Percentiles rank a stretch among this genome's conserved stretches.
phyloP scores from a whole-genome alignment of 2,888 invertebrate genomes.

The Uloborus plumipes region DNA sequence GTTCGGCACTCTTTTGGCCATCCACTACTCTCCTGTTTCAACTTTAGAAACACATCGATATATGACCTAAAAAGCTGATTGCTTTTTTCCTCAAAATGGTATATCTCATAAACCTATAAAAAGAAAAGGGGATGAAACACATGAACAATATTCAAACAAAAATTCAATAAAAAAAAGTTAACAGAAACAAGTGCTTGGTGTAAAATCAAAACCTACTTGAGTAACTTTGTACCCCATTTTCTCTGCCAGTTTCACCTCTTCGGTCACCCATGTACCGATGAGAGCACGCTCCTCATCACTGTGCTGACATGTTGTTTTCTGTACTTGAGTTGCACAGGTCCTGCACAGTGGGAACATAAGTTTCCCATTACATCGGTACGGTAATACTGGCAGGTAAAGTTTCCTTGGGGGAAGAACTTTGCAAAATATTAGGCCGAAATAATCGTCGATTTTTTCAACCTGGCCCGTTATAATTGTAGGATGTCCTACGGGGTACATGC shows the following conservation, averaged over 20 bases:
- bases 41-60: too few species aligned
- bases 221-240: conserved; percentile 67
- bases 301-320: conserved; percentile 66
- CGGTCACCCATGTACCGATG: conserved; percentile 67
- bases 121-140: conserved; percentile 67
- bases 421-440: conserved; percentile 68
- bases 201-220: conserved; percentile 61
- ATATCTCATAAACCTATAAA: conserved; percentile 67
- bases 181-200: neutral
- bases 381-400: conserved; percentile 68
- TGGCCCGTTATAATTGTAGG: conserved; percentile 62
- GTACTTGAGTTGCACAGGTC: conserved; percentile 64
- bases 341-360: conserved; percentile 68
- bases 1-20: conserved; percentile 66
- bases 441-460: conserved; percentile 26
- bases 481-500: conserved; percentile 66
- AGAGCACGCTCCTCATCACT: conserved; percentile 67
- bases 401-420: conserved; percentile 67
- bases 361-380: conserved; percentile 66
- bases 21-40: conserved; percentile 54
- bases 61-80: too few species aligned
- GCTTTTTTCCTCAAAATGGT: too few species aligned
- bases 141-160: conserved; percentile 63
- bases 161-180: too few species aligned
- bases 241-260: conserved; percentile 67